phyloP scores from a whole-genome alignment of 2,797 vertebrate genomes.

The Crocodylus rhombifer region DNA sequence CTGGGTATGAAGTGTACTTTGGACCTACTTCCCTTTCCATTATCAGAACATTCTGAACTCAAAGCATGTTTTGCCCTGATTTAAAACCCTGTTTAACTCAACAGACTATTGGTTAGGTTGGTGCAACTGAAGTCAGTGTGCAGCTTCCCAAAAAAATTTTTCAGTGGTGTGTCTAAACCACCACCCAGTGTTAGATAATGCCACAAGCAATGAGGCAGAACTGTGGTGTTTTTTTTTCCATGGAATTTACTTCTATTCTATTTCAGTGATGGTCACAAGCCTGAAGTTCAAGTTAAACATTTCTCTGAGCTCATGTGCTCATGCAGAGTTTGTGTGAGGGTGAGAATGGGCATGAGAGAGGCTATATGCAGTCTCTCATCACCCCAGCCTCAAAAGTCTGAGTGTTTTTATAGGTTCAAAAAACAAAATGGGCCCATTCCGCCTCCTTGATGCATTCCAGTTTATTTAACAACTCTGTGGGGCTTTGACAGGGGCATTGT shows the following conservation, averaged over 20 bases:
- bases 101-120: neutral
- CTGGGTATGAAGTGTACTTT: neutral
- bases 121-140: neutral
- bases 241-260: neutral
- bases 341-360: neutral
- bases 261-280: neutral
- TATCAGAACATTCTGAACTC: neutral
- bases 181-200: neutral
- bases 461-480: neutral
- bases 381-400: neutral
- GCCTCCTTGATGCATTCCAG: slow-evolving; percentile 15
- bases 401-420: slow-evolving; percentile 15
- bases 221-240: neutral
- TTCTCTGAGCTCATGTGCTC: neutral
- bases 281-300: neutral
- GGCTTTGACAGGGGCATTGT: slow-evolving; percentile 17
- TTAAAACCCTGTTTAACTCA: neutral
- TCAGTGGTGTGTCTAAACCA: neutral
- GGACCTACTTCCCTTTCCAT: neutral
- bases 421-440: neutral
- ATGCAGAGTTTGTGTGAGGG: neutral
- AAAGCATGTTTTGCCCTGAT: neutral
- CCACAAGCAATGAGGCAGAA: neutral
- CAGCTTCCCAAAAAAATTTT: neutral
- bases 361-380: neutral